Conservation (phyloP, 2,888 invertebrate genomes). For the Ectemnius lituratus region DNA sequence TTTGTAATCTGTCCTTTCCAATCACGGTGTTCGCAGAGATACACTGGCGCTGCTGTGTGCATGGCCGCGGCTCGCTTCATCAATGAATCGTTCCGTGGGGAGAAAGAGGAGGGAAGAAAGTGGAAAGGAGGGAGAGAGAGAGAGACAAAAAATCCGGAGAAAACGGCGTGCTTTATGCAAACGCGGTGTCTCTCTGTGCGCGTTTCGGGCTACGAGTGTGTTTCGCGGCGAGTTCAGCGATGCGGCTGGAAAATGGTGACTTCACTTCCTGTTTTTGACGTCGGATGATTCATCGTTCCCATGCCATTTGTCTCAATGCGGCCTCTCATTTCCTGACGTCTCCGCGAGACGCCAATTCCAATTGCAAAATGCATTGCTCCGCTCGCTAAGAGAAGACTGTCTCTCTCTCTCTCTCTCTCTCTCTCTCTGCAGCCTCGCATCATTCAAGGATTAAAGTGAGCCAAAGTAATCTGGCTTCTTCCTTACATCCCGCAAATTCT, state of each 20-base stretch:
- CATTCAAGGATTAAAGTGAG: no score
- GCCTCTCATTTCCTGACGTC: slow-evolving; percentile 62
- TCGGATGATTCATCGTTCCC: slow-evolving; percentile 70
- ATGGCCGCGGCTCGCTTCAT: slow-evolving; percentile 38
- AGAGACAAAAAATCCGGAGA: background rate
- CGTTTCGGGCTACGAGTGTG: slow-evolving; percentile 15
- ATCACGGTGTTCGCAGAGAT: slow-evolving; percentile 26
- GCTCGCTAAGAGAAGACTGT: no score
- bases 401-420: no score
- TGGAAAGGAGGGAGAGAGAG: background rate
- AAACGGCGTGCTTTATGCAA: slow-evolving; percentile 3
- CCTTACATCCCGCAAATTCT: no score
- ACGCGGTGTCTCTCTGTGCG: no score
- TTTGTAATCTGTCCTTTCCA: slow-evolving; percentile 57
- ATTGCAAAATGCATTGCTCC: slow-evolving; percentile 36
- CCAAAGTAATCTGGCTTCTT: no score
- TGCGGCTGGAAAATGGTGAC: slow-evolving; percentile 58
- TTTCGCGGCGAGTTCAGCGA: slow-evolving; percentile 49
- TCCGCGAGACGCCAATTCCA: slow-evolving; percentile 66
- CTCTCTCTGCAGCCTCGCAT: no score
- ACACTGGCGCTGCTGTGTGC: slow-evolving; percentile 32
- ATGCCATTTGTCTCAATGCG: slow-evolving; percentile 71
- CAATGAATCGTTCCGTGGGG: slow-evolving; percentile 42
- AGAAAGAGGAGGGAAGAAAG: background rate
- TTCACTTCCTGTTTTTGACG: slow-evolving; percentile 67